A percentile compares a stretch with the other conserved stretches of the same genome.
Conservation (phyloP, 2,888 invertebrate genomes). For the Boloria selene region DNA sequence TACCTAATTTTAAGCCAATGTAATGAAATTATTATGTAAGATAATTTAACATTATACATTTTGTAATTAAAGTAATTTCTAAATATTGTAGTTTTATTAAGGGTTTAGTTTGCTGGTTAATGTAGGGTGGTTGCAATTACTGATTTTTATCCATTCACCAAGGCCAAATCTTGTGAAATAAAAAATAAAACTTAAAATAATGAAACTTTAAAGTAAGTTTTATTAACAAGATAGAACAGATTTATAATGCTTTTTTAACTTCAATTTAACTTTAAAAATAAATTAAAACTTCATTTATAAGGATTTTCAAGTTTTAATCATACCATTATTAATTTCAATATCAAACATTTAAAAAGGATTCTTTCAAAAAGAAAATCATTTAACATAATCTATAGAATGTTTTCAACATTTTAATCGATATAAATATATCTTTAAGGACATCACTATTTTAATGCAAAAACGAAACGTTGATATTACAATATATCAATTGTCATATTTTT, state of each 20-base stretch:
- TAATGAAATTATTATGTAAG: slow-evolving; percentile 17
- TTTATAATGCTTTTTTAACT: too few species aligned
- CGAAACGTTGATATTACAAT: slow-evolving; percentile 3
- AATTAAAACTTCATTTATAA: neutral
- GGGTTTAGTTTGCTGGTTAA: neutral
- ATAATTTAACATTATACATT: slow-evolving; percentile 32
- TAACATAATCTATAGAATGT: too few species aligned
- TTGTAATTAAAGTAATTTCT: slow-evolving; percentile 28
- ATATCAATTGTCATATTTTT: slow-evolving; percentile 2
- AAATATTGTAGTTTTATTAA: slow-evolving; percentile 5
- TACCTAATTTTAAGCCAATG: slow-evolving; percentile 9
- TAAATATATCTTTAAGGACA: neutral
- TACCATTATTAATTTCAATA: too few species aligned
- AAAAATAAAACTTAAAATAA: too few species aligned
- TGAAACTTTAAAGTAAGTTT: too few species aligned
- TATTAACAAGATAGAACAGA: too few species aligned
- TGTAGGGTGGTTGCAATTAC: too few species aligned
- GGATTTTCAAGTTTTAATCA: too few species aligned
- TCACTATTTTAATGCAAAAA: slow-evolving; percentile 1
- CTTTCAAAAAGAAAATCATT: too few species aligned
- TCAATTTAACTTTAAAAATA: neutral
- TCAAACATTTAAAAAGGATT: too few species aligned
- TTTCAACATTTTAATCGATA: slow-evolving; percentile 1
- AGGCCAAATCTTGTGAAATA: too few species aligned
- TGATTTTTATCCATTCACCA: too few species aligned